Conservation (phyloP, 1,140 invertebrate species). For the Procambarus clarkii region DNA sequence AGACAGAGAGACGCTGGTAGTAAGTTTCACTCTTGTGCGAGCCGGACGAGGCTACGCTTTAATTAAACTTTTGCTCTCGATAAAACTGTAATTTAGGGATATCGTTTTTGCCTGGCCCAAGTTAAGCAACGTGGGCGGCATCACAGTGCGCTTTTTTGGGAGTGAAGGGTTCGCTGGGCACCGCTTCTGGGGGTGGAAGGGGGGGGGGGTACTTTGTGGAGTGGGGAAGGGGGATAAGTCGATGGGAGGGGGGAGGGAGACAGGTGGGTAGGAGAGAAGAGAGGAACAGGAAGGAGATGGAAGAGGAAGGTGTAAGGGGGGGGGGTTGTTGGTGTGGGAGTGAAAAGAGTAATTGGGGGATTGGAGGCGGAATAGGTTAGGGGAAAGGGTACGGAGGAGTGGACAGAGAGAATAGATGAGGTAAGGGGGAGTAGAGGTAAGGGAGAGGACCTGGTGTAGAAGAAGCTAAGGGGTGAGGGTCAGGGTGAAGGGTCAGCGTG, state of each 20-base stretch:
- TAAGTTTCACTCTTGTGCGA: neutral
- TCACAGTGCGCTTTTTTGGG: neutral
- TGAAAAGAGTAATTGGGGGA: neutral
- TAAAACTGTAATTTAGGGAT: slow-evolving; percentile 10
- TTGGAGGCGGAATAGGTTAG: neutral
- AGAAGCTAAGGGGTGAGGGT: too few relatives aligned
- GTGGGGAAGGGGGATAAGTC: neutral
- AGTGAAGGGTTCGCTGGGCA: neutral
- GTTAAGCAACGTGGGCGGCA: neutral
- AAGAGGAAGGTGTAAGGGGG: neutral
- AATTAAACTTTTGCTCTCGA: neutral
- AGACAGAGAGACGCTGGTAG: neutral
- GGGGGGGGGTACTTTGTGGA: neutral
- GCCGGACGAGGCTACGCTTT: neutral
- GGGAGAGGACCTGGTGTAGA: too few relatives aligned
- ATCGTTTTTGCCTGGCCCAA: neutral
- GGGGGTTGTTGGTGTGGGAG: neutral
- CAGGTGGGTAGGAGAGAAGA: neutral
- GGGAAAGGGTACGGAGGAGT: neutral
- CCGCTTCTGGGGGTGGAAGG: neutral
- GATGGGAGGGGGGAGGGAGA: neutral
- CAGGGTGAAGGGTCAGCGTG: too few relatives aligned
- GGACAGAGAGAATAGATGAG: too few relatives aligned
- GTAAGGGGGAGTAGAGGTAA: too few relatives aligned
- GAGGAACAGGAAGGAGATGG: neutral